A percentile compares a stretch with the other conserved stretches of the same genome.
phyloP scores from a whole-genome alignment of 2,797 vertebrate genomes.

The Chelon labrosus region DNA sequence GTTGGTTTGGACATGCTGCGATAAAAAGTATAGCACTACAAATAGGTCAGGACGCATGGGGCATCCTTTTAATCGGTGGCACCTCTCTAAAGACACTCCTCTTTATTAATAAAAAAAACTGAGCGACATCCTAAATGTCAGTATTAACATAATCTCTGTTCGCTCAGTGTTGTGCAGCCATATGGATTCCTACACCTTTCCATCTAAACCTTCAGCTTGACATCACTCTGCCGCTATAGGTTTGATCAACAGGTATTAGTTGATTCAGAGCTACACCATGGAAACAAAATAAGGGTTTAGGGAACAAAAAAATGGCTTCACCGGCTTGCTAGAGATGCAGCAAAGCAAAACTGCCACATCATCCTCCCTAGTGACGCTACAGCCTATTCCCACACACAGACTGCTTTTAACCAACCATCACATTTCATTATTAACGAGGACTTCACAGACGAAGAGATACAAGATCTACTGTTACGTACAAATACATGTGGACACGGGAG shows the following conservation, averaged over 20 bases:
- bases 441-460: conserved; percentile 7
- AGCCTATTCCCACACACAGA: conserved; percentile 57
- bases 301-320: conserved; percentile 25
- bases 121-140: not conserved
- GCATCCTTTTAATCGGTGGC: not conserved
- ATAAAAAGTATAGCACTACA: conserved; percentile 40
- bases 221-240: not conserved
- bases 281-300: not conserved
- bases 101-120: not conserved
- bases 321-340: conserved; percentile 60
- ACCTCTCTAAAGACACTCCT: not conserved
- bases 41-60: conserved; percentile 56
- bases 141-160: not conserved
- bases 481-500: not conserved
- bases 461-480: not conserved
- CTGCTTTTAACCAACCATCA: conserved; percentile 39
- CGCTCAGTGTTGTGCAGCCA: not conserved
- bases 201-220: not conserved
- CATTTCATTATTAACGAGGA: conserved; percentile 32
- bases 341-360: conserved; percentile 82
- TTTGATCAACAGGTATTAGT: conserved; percentile 33
- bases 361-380: conserved; percentile 72
- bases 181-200: not conserved
- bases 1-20: conserved; percentile 35
- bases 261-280: not conserved